These are phyloP conservation scores for Lepidostoma basale DNA, from an alignment of 1,140 invertebrate species.

Conservation along the genomic window DNA sequence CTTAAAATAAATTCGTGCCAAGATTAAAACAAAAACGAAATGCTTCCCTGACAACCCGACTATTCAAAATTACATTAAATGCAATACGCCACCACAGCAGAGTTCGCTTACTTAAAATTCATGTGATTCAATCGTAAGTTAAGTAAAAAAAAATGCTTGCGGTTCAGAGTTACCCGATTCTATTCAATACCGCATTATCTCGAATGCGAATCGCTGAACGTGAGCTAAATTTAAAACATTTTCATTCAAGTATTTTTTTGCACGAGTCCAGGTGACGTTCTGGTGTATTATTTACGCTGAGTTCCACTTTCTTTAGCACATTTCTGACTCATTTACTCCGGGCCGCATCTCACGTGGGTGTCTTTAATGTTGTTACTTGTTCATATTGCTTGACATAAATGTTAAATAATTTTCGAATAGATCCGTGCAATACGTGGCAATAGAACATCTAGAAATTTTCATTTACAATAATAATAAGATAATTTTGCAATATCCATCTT, in stretches of 20 bases:
- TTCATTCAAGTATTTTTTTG: constrained; percentile 11
- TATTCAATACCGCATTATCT: no score
- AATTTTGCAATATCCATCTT: no score
- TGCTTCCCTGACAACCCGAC: not conserved
- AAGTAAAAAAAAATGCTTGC: no score
- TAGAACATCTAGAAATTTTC: no score
- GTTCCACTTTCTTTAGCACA: not conserved
- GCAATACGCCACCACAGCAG: no score
- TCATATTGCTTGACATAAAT: not conserved
- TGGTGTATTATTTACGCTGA: not conserved
- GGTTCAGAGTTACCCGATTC: no score
- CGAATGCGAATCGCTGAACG: no score
- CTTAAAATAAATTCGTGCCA: not conserved
- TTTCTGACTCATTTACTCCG: not conserved
- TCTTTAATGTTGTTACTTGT: not conserved
- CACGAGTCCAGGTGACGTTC: not conserved
- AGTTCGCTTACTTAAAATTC: no score
- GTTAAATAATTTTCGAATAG: not conserved
- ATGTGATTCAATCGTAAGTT: no score
- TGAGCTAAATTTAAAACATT: constrained; percentile 10
- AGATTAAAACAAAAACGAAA: not conserved
- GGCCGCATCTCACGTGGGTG: not conserved
- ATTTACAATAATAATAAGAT: no score
- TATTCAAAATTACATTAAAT: no score
- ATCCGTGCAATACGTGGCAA: no score